phyloP scores from a whole-genome alignment of 2,113 vertebrate genomes.

The Eolophus roseicapilla region DNA sequence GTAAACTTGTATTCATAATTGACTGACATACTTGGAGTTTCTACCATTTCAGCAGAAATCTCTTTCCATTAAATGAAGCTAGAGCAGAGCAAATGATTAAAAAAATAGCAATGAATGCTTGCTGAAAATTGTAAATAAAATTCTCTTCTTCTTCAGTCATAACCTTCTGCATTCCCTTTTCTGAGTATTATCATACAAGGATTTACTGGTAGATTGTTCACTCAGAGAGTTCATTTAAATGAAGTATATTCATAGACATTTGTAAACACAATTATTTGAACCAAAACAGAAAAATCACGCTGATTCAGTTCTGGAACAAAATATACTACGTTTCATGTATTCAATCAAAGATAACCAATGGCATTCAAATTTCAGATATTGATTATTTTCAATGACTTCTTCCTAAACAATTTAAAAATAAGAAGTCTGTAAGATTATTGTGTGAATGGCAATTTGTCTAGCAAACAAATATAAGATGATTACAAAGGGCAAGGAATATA shows the following conservation, averaged over 20 bases:
- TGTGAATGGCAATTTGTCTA: background rate
- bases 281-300: background rate
- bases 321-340: background rate
- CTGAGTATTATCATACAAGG: background rate
- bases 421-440: background rate
- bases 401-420: background rate
- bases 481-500: background rate
- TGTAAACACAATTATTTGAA: slow-evolving; percentile 26
- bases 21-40: background rate
- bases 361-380: background rate
- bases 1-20: background rate
- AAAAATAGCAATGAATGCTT: background rate
- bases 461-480: background rate
- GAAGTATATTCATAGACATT: background rate
- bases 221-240: slow-evolving; percentile 14
- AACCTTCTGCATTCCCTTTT: background rate
- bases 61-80: background rate
- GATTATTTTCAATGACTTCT: slow-evolving; percentile 1
- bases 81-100: background rate
- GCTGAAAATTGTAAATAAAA: background rate
- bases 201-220: background rate
- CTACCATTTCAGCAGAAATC: background rate
- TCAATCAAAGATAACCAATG: background rate
- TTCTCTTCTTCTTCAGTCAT: background rate
- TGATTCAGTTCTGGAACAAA: background rate